Evolutionary conservation across 2,797 vertebrate species (phyloP), one percentile per base, ranked within the genome.

Genomic region (Artibeus lituratus): DNA sequence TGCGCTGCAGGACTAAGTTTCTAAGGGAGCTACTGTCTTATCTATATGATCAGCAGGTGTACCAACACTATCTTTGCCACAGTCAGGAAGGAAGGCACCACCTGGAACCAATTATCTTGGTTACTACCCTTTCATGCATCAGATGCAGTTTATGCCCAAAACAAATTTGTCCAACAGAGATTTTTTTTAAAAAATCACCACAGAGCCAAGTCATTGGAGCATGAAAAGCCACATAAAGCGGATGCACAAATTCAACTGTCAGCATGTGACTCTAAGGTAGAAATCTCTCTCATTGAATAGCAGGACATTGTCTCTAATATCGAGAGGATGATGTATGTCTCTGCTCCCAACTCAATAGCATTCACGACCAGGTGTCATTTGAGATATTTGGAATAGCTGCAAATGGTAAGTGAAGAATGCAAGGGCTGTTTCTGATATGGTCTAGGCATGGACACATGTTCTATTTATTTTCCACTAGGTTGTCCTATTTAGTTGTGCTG

Each of bases 341-440:
- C 26, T 65, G 10, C 4, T 65, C 5, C 42, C 14, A 55, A 4
- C 22, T 92, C 37, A 49, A 11, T 69, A 76, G n/a, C 14, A 53
- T 91, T 73, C 51, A 39, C 49, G 15, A 44, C 9, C 8, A 18
- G 62, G 37, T 73, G 12, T 74, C 65, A 74, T 73, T 87, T 87
- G 59, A 62, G 4, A 37, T 77, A 53, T 39, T 65, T 65, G 6
- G 24, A 92, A 77, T 42, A 37, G 65, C n/a, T 94, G 77, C 18
- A 78, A 85, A 62, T 80, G 21, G 24, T 74, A 44, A 42, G 18
- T 77, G 72, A 94, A 92, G 69, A 51, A 35, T 82, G 26, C 8
- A 11, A 24, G 37, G 37, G 8, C 76, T 85, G 2, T 39, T 72
- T 21, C 26, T 42, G 35, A 44, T 90, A 10, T 15, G 18, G 21